Conservation (phyloP, 2,797 vertebrate genomes). For the Sebastiscus albofasciatus region DNA sequence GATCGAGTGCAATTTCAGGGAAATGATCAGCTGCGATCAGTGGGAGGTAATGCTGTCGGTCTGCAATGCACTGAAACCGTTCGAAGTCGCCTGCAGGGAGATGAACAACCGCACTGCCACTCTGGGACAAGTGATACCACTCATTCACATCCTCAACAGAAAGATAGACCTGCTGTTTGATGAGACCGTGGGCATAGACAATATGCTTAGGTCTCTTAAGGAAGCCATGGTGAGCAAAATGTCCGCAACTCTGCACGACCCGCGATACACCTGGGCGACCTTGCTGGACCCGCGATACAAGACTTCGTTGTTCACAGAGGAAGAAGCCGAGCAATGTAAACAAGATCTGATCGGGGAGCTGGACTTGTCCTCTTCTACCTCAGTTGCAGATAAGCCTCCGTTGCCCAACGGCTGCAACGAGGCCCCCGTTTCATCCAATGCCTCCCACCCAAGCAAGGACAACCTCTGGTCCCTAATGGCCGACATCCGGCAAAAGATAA, state of each 20-base stretch:
- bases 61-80: slow-evolving; percentile 95
- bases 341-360: slow-evolving; percentile 95
- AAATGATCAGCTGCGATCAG: slow-evolving; percentile 96
- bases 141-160: slow-evolving; percentile 95
- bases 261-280: slow-evolving; percentile 93
- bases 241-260: slow-evolving; percentile 91
- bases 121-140: slow-evolving; percentile 96
- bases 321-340: slow-evolving; percentile 94
- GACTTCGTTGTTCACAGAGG: slow-evolving; percentile 95
- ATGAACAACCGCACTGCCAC: slow-evolving; percentile 93
- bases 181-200: slow-evolving; percentile 97
- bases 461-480: slow-evolving; percentile 95
- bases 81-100: slow-evolving; percentile 93
- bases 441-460: slow-evolving; percentile 81
- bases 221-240: slow-evolving; percentile 94
- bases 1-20: slow-evolving; percentile 94
- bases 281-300: slow-evolving; percentile 98
- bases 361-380: slow-evolving; percentile 91
- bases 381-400: slow-evolving; percentile 80
- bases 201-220: slow-evolving; percentile 94
- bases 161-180: slow-evolving; percentile 96
- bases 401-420: slow-evolving; percentile 88
- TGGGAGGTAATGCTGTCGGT: slow-evolving; percentile 99
- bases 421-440: slow-evolving; percentile 79
- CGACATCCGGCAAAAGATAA: slow-evolving; percentile 89